Evolutionary conservation across 2,797 vertebrate genomes (phyloP).

Genomic region (Takifugu rubripes): DNA sequence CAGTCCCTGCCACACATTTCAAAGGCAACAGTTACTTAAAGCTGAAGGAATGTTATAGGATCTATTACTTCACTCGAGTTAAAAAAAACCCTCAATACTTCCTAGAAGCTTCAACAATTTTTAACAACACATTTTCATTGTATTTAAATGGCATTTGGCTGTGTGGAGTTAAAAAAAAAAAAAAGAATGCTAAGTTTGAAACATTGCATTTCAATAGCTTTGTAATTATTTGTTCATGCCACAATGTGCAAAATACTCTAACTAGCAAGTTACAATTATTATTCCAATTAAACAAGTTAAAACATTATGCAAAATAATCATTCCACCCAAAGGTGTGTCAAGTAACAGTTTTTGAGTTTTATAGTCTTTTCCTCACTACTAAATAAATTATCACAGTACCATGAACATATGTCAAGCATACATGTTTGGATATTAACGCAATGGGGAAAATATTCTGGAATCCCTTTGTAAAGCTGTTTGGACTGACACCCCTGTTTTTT

Average conservation of each 20-base stretch:
- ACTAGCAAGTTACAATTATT: constrained; percentile 39
- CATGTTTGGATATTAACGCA: constrained; percentile 53
- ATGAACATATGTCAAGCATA: constrained; percentile 57
- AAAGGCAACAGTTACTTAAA: constrained; percentile 44
- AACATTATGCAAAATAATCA: constrained; percentile 59
- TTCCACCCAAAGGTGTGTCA: constrained; percentile 72
- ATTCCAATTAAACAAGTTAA: constrained; percentile 49
- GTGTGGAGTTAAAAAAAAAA: constrained; percentile 2
- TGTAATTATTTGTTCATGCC: constrained; percentile 30
- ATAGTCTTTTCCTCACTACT: constrained; percentile 60
- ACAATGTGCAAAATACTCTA: constrained; percentile 67
- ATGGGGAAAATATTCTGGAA: constrained; percentile 28
- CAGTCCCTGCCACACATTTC: constrained; percentile 21
- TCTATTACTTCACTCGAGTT: constrained; percentile 19
- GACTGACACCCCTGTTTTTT: constrained; percentile 33
- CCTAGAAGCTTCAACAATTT: constrained; percentile 12
- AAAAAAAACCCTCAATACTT: constrained; percentile 11
- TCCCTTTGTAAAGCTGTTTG: constrained; percentile 27
- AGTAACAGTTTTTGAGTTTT: constrained; percentile 76
- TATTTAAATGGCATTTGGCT: constrained; percentile 29
- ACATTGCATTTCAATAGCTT: constrained; percentile 26
- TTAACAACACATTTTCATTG: constrained; percentile 2
- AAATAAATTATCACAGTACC: constrained; percentile 83
- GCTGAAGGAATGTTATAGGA: constrained; percentile 69
- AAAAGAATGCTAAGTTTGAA: too few relatives aligned